Conservation (phyloP, 2,113 vertebrate genomes). For the Zosterops hypoxanthus region DNA sequence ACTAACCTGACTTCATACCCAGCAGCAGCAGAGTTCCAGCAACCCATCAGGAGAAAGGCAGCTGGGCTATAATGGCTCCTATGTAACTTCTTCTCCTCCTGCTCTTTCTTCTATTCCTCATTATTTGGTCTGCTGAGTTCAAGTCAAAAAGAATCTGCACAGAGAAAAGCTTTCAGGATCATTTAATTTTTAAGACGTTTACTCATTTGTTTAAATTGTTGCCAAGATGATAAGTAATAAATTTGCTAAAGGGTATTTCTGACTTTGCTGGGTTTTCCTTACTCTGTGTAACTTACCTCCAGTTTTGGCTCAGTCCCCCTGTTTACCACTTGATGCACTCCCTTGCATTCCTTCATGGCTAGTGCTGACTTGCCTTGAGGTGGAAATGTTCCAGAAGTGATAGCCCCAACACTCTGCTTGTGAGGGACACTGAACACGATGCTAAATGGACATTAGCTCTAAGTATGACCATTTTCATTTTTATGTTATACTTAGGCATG, state of each 20-base stretch:
- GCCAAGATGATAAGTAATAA: neutral
- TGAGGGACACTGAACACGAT: fast-evolving
- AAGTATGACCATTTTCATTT: neutral
- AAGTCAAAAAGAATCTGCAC: neutral
- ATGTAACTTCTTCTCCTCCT: fast-evolving
- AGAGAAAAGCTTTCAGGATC: neutral
- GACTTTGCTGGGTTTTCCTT: neutral
- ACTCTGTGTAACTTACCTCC: neutral
- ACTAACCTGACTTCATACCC: neutral
- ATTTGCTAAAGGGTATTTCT: neutral
- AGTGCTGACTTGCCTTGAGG: neutral
- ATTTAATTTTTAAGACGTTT: neutral
- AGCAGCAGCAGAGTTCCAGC: neutral
- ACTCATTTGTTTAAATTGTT: neutral
- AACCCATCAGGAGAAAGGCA: neutral
- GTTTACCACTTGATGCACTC: neutral
- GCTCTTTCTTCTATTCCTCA: neutral
- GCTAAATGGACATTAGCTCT: neutral
- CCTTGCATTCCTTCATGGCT: neutral
- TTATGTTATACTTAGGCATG: neutral
- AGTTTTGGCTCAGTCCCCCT: neutral
- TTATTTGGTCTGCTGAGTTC: neutral
- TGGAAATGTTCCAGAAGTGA: neutral
- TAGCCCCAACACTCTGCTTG: neutral
- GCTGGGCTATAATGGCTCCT: neutral